A percentile compares a stretch with the other conserved stretches of the same genome.
Evolutionary conservation across 1,140 invertebrate species (phyloP).

Genomic region (Dinoponera quadriceps): DNA sequence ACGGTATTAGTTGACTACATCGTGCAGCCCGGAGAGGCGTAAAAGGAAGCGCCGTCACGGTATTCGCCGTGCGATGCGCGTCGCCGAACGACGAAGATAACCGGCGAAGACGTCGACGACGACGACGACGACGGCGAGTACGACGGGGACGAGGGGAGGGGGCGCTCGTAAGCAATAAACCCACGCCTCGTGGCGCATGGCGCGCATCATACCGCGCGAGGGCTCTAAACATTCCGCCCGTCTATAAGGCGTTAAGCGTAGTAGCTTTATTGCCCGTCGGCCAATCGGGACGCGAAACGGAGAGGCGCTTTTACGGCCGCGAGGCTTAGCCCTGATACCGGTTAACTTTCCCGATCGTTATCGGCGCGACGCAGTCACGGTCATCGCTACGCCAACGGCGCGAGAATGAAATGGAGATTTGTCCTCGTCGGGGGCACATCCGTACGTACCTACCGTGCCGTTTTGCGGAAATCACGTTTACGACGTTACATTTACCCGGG

Average conservation of each 20-base stretch:
- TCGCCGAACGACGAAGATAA: conserved; percentile 50
- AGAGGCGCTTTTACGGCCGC: conserved; percentile 62
- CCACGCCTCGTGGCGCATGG: conserved; percentile 57
- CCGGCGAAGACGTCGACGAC: conserved; percentile 32
- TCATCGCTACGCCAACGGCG: conserved; percentile 28
- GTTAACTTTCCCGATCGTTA: conserved; percentile 73
- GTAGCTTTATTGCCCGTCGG: conserved; percentile 63
- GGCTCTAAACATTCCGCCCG: conserved; percentile 69
- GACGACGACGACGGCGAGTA: neutral
- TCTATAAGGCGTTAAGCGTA: conserved; percentile 72
- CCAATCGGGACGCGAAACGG: conserved; percentile 59
- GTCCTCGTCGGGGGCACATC: neutral
- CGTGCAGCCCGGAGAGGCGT: conserved; percentile 21
- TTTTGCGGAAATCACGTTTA: conserved; percentile 41
- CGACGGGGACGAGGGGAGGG: neutral
- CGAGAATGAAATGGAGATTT: conserved; percentile 52
- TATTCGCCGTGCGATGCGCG: neutral
- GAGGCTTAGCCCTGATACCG: conserved; percentile 69
- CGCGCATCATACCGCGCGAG: conserved; percentile 61
- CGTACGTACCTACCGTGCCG: conserved; percentile 9
- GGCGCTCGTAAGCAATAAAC: conserved; percentile 70
- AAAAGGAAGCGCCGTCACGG: conserved; percentile 40
- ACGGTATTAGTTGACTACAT: conserved; percentile 29
- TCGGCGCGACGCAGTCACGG: conserved; percentile 43
- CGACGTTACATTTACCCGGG: conserved; percentile 40